A percentile compares a stretch with the other conserved stretches of the same genome.
Conservation (phyloP, 2,797 vertebrate species). For the Schizothorax lantsangensis region DNA sequence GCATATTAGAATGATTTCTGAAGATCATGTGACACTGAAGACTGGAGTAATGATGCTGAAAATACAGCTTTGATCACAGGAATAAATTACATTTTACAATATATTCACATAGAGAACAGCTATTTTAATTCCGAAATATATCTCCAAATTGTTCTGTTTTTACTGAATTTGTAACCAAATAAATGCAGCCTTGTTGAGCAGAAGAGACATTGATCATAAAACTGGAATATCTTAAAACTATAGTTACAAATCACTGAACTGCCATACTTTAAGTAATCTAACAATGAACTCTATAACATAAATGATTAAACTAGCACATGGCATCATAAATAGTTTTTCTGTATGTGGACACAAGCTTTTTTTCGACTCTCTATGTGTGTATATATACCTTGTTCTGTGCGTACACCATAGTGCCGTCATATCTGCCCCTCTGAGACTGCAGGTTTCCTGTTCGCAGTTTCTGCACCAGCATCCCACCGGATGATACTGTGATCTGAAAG, state of each 20-base stretch:
- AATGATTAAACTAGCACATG: neutral
- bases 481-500: conserved; percentile 77
- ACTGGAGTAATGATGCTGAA: neutral
- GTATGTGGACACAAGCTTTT: neutral
- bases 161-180: neutral
- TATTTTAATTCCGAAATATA: neutral
- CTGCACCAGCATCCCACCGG: conserved; percentile 83
- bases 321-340: neutral
- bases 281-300: neutral
- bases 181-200: neutral
- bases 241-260: neutral
- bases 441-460: conserved; percentile 82
- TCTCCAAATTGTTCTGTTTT: neutral
- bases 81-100: neutral
- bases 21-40: neutral
- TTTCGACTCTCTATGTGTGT: neutral
- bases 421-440: conserved; percentile 79
- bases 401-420: conserved; percentile 82
- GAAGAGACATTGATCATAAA: neutral
- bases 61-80: neutral
- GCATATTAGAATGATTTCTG: neutral
- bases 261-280: neutral
- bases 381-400: conserved; percentile 80
- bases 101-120: neutral
- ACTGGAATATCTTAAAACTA: too few species aligned